Percentiles rank a stretch among this genome's conserved stretches.
Conservation (phyloP, 2,888 invertebrate species). For the Sinopyrophorus schimmeli region DNA sequence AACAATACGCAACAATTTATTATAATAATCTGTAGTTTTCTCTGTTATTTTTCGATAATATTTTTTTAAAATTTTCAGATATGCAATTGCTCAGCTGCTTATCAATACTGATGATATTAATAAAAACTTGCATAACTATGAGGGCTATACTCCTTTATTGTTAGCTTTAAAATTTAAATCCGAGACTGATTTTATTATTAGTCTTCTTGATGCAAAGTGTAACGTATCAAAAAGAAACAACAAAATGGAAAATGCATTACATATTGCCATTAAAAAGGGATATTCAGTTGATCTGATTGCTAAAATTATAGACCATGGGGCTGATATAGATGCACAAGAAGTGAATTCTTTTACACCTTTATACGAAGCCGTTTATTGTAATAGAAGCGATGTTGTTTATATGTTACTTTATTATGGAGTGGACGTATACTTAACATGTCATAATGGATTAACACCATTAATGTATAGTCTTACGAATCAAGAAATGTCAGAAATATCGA, state of each 20-base stretch:
- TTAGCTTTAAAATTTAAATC: constrained; percentile 20
- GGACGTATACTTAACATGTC: constrained; percentile 34
- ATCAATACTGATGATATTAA: constrained; percentile 34
- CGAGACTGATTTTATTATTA: constrained; percentile 28
- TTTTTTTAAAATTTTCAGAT: constrained; percentile 41
- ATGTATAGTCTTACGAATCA: constrained; percentile 37
- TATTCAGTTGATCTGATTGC: constrained; percentile 33
- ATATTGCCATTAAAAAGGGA: constrained; percentile 35
- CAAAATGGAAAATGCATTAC: constrained; percentile 40
- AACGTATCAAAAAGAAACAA: constrained; percentile 39
- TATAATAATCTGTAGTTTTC: no score
- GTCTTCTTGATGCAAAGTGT: constrained; percentile 38
- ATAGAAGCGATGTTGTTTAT: constrained; percentile 38
- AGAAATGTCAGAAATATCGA: constrained; percentile 32
- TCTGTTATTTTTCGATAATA: no score
- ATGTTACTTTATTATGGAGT: constrained; percentile 44
- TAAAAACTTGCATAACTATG: constrained; percentile 40
- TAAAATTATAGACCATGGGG: constrained; percentile 40
- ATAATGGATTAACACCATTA: constrained; percentile 38
- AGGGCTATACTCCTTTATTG: constrained; percentile 38
- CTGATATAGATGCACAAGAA: constrained; percentile 40
- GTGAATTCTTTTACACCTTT: constrained; percentile 40
- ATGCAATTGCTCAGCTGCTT: constrained; percentile 37
- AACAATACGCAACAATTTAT: no score
- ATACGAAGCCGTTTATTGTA: constrained; percentile 37